These are phyloP conservation scores for Fukomys damarensis DNA, from an alignment of 2,113 vertebrate species.

Conservation along the genomic window DNA sequence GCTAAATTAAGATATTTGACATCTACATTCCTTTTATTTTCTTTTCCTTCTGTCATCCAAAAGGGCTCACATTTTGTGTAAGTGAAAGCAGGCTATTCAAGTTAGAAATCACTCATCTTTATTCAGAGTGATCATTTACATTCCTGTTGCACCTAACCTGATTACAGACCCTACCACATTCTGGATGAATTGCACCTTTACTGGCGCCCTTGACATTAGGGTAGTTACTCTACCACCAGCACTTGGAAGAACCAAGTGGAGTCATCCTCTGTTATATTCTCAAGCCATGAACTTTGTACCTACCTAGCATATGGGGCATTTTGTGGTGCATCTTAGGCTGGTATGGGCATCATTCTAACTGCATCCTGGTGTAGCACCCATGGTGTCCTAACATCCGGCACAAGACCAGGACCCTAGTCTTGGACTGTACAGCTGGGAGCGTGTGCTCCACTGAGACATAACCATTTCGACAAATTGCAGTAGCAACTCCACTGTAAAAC, in stretches of 20 bases:
- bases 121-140: not conserved
- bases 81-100: not conserved
- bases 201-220: not conserved
- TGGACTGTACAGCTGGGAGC: not conserved
- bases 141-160: not conserved
- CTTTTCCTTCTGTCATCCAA: not conserved
- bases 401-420: not conserved
- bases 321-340: slow-evolving; percentile 1
- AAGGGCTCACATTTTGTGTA: not conserved
- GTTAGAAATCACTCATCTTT: not conserved
- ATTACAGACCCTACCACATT: not conserved
- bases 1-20: not conserved
- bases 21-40: not conserved
- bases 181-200: not conserved
- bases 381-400: not conserved
- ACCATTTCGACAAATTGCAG: not conserved
- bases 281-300: not conserved
- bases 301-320: slow-evolving; percentile 3
- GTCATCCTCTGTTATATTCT: not conserved
- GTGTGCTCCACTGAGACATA: not conserved
- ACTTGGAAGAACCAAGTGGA: slow-evolving; percentile 19
- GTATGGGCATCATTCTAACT: not conserved
- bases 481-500: not conserved
- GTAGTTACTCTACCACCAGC: not conserved
- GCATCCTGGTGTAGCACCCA: not conserved